A percentile compares a stretch with the other conserved stretches of the same genome.
Evolutionary conservation across 2,797 vertebrate species (phyloP).

Genomic region (Chelmon rostratus): DNA sequence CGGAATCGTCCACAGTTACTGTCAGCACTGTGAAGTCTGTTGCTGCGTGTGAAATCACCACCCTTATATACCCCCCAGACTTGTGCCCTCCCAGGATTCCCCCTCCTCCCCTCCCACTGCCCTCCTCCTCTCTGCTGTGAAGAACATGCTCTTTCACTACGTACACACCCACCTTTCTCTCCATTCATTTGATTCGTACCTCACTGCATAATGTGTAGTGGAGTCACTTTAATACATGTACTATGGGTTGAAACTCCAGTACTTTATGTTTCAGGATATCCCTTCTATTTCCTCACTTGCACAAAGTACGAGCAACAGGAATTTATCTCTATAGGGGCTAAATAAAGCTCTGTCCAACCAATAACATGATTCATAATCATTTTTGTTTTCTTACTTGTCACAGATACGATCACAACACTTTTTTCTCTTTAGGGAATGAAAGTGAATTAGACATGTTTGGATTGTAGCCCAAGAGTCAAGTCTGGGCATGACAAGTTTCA

Average conservation of each 20-base stretch:
- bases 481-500: constrained; percentile 59
- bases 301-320: not conserved
- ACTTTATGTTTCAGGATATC: not conserved
- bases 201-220: not conserved
- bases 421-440: not conserved
- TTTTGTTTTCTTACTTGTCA: not conserved
- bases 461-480: constrained; percentile 49
- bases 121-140: constrained; percentile 43
- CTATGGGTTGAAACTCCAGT: not conserved
- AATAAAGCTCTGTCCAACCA: not conserved
- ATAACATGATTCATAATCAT: not conserved
- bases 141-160: constrained; percentile 33
- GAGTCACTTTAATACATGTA: not conserved
- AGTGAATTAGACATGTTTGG: constrained; percentile 41
- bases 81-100: constrained; percentile 58
- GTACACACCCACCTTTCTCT: constrained; percentile 26
- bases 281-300: not conserved
- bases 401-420: not conserved
- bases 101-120: constrained; percentile 38
- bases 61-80: constrained; percentile 77
- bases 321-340: not conserved
- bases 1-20: constrained; percentile 44
- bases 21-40: constrained; percentile 64
- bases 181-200: constrained; percentile 30
- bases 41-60: constrained; percentile 53